phyloP scores from a whole-genome alignment of 1,140 invertebrate species.

The Goniozus legneri region DNA sequence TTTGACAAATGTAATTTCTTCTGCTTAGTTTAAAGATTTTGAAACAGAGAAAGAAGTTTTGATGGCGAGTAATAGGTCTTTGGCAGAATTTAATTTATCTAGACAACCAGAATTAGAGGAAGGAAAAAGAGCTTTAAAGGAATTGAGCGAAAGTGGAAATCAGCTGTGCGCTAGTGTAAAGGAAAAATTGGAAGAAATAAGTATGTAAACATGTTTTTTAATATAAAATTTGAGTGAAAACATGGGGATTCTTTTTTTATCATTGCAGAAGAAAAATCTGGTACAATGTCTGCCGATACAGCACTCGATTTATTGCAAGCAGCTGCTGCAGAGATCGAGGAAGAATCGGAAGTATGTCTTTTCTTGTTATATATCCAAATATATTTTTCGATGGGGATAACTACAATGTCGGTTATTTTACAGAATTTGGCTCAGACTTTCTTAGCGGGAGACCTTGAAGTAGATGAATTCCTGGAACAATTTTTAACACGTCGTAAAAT shows the following conservation, averaged over 20 bases:
- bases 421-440: slow-evolving; percentile 70
- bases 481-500: slow-evolving; percentile 70
- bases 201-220: slow-evolving; percentile 49
- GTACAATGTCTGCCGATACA: slow-evolving; percentile 72
- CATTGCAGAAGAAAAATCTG: slow-evolving; percentile 62
- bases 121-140: slow-evolving; percentile 64
- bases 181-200: slow-evolving; percentile 64
- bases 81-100: slow-evolving; percentile 83
- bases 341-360: slow-evolving; percentile 75
- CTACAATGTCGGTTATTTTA: slow-evolving; percentile 18
- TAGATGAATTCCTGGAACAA: slow-evolving; percentile 76
- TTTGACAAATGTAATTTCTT: not conserved
- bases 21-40: slow-evolving; percentile 68
- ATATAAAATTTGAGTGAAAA: no score
- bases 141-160: slow-evolving; percentile 67
- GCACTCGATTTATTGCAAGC: slow-evolving; percentile 80
- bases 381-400: slow-evolving; percentile 5
- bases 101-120: slow-evolving; percentile 77
- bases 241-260: not conserved
- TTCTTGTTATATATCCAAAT: slow-evolving; percentile 2
- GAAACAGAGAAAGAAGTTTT: slow-evolving; percentile 81
- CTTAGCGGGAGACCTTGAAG: slow-evolving; percentile 65
- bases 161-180: slow-evolving; percentile 65
- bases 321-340: slow-evolving; percentile 81
- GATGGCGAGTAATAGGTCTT: slow-evolving; percentile 78